Conservation (phyloP, 2,888 invertebrate genomes). For the Parnassius mnemosyne region DNA sequence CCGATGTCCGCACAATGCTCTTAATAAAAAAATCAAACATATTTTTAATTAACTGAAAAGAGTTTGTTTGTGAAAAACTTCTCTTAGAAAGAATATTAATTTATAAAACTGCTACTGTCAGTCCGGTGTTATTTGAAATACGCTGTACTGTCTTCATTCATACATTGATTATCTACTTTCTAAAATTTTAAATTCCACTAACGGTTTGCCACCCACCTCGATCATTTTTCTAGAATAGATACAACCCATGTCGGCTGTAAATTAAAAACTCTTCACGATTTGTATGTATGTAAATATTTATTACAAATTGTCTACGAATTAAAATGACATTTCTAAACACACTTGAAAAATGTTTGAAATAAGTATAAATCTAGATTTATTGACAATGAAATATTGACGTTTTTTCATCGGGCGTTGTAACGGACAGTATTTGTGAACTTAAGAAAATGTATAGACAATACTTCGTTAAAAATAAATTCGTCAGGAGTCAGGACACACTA, state of each 20-base stretch:
- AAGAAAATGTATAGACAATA: not conserved
- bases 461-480: no score
- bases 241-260: slow-evolving; percentile 59
- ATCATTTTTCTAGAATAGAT: slow-evolving; percentile 54
- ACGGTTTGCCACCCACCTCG: slow-evolving; percentile 48
- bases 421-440: slow-evolving; percentile 22
- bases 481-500: no score
- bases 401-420: not conserved
- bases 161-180: no score
- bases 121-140: no score
- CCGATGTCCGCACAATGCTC: no score
- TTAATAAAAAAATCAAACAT: no score
- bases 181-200: not conserved
- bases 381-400: slow-evolving; percentile 45
- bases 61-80: no score
- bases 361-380: slow-evolving; percentile 59
- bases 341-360: slow-evolving; percentile 64
- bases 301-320: slow-evolving; percentile 49
- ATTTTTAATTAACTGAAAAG: no score
- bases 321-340: slow-evolving; percentile 73
- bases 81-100: no score
- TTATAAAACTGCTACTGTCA: no score
- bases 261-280: slow-evolving; percentile 40
- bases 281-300: slow-evolving; percentile 49
- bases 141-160: no score